phyloP scores from a whole-genome alignment of 2,888 invertebrate species.

The Mimas tiliae region DNA sequence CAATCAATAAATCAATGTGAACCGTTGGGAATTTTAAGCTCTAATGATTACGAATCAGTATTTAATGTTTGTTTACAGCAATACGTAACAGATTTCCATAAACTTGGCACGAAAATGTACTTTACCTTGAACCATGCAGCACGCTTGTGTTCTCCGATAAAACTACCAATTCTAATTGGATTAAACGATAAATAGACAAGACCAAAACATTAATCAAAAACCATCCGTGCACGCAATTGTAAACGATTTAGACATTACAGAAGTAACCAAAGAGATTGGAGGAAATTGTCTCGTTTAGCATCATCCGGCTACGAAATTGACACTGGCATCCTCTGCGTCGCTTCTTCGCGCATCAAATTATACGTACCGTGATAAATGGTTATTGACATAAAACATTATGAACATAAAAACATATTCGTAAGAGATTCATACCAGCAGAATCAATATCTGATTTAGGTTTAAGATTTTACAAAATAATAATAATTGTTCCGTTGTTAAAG shows the following conservation, averaged over 20 bases:
- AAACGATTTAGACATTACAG: slow-evolving; percentile 20
- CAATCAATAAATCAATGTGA: slow-evolving; percentile 14
- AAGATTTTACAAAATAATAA: background rate
- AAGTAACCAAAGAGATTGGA: slow-evolving; percentile 40
- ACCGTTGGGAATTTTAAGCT: slow-evolving; percentile 7
- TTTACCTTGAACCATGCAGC: background rate
- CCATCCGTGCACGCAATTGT: slow-evolving; percentile 9
- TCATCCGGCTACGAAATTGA: slow-evolving; percentile 67
- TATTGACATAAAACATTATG: slow-evolving; percentile 5
- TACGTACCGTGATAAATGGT: slow-evolving; percentile 25
- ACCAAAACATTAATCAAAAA: slow-evolving; percentile 16
- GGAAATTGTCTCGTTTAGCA: slow-evolving; percentile 69
- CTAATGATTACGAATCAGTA: background rate
- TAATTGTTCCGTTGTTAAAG: background rate
- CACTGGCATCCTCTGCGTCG: slow-evolving; percentile 49
- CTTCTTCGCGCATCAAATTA: slow-evolving; percentile 48
- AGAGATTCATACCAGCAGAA: background rate
- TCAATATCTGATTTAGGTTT: background rate
- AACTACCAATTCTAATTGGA: background rate
- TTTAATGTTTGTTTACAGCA: slow-evolving; percentile 13
- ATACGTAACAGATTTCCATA: slow-evolving; percentile 17
- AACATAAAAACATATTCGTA: background rate
- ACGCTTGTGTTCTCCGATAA: background rate
- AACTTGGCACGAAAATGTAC: slow-evolving; percentile 17
- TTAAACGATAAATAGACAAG: background rate